Base-by-base conservation (phyloP, 2,888 invertebrate genomes). In the Sthenelais limicola region DNA sequence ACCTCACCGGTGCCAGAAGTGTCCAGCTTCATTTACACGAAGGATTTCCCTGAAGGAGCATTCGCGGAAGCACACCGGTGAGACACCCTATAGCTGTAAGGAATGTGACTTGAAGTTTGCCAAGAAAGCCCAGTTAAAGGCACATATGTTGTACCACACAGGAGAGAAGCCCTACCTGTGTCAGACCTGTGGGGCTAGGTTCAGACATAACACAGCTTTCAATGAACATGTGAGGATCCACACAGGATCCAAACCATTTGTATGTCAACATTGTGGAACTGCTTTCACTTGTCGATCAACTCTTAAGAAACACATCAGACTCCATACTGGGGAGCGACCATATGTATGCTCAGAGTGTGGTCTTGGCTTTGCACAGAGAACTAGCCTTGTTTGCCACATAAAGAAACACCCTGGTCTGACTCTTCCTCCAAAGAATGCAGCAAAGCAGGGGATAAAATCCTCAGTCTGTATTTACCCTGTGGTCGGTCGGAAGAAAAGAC, bases 81-180 rank as follows among this genome's bases (percentile, higher is more conserved):
- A 47, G 56, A 71, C 35, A 47, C 71, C 71, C 12, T 47, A 35
- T 58, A n/a, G 12, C 9, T 71, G 71, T 28, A 0, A 18, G 24
- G 2, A 5, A 15, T 71, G 71, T 28, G 58, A 38, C 47, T 21
- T 28, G 18, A 48, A 48, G 67, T 67, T 67, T 28, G 30, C n/a
- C 26, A 26, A 48, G 32, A 67, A 67, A 30, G 5, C 48, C 1
- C 48, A 67, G 47, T 30, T 67, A n/a, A 67, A 48, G 32, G 49
- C 48, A 28, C 71, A 71, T n/a, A 56, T 56, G 58, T 5, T 54
- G 32, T 5, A 30, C 33, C 71, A 71, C 71, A 58, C 71, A 18
- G 71, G 71, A 21, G 58, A 58, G 48, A 54, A 56, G 47, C 71
- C 71, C 18, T 43, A 47, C 32, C n/a, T 47, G n/a, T 71, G 71